A percentile compares a stretch with the other conserved stretches of the same genome.
phyloP scores from a whole-genome alignment of 2,797 vertebrate genomes.

The Simalia tracyae region DNA sequence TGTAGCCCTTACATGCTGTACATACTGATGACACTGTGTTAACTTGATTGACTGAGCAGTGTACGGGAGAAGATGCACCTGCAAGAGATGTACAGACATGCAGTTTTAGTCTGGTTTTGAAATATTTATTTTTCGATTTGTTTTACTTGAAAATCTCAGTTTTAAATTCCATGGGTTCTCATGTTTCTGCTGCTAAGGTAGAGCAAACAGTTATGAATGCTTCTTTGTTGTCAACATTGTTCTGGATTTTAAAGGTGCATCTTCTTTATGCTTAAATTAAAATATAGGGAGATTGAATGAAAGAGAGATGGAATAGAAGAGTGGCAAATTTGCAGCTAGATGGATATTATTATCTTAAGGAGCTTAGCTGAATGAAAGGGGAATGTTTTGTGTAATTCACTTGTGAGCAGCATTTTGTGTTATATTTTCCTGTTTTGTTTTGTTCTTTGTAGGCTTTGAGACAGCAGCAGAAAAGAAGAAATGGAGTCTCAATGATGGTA shows the following conservation, averaged over 20 bases:
- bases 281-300: slow-evolving; percentile 62
- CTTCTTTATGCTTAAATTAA: slow-evolving; percentile 60
- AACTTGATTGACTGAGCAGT: slow-evolving; percentile 81
- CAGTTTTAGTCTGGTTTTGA: slow-evolving; percentile 74
- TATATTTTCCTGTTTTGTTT: slow-evolving; percentile 71
- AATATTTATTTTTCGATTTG: slow-evolving; percentile 69
- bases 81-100: slow-evolving; percentile 76
- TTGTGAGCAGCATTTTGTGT: slow-evolving; percentile 61
- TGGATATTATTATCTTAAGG: slow-evolving; percentile 62
- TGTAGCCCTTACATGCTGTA: slow-evolving; percentile 80
- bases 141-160: slow-evolving; percentile 66
- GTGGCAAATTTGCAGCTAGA: slow-evolving; percentile 62
- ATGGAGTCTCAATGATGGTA: slow-evolving; percentile 87
- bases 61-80: slow-evolving; percentile 77
- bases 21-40: slow-evolving; percentile 84
- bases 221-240: slow-evolving; percentile 75
- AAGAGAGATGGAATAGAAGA: slow-evolving; percentile 55
- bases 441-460: slow-evolving; percentile 81
- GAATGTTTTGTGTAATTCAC: slow-evolving; percentile 69
- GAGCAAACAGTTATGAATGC: slow-evolving; percentile 64
- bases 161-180: slow-evolving; percentile 67
- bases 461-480: slow-evolving; percentile 86
- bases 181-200: slow-evolving; percentile 69
- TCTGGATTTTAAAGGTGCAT: slow-evolving; percentile 61
- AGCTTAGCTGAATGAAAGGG: slow-evolving; percentile 52